phyloP scores from a whole-genome alignment of 2,113 vertebrate genomes.

The Myotis brandtii region DNA sequence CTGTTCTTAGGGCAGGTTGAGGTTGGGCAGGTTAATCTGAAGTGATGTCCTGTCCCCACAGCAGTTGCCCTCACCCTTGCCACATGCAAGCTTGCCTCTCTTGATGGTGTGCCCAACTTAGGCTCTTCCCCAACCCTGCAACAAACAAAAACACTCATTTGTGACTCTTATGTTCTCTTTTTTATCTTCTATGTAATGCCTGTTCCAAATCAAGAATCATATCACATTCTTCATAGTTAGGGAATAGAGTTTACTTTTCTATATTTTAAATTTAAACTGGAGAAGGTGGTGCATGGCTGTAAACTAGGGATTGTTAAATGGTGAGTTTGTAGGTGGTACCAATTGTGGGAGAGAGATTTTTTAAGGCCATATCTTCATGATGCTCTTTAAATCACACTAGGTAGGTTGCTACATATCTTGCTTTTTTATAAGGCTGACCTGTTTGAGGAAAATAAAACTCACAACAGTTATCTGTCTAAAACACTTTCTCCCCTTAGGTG shows the following conservation, averaged over 20 bases:
- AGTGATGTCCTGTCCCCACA: neutral
- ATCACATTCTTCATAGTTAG: neutral
- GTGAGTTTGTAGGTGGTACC: neutral
- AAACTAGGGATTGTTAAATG: neutral
- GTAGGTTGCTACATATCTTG: neutral
- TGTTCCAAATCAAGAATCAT: neutral
- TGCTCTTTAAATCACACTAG: neutral
- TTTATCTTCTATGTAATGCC: neutral
- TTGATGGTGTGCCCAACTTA: neutral
- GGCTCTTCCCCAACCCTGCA: neutral
- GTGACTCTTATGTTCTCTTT: neutral
- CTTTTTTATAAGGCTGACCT: neutral
- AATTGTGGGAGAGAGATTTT: neutral
- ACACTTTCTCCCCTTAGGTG: neutral
- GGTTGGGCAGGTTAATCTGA: neutral
- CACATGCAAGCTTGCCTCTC: neutral
- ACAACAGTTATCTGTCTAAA: slow-evolving; percentile 35
- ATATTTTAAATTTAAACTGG: neutral
- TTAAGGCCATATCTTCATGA: neutral
- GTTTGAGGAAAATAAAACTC: slow-evolving; percentile 1
- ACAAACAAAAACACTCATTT: neutral
- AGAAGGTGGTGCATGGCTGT: neutral
- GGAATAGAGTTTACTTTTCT: neutral
- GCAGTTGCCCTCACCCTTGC: neutral
- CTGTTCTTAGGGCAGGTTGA: neutral